Percentiles rank a stretch among this genome's conserved stretches.
Conservation (phyloP, 1,140 invertebrate species). For the Pseudoatta argentina region DNA sequence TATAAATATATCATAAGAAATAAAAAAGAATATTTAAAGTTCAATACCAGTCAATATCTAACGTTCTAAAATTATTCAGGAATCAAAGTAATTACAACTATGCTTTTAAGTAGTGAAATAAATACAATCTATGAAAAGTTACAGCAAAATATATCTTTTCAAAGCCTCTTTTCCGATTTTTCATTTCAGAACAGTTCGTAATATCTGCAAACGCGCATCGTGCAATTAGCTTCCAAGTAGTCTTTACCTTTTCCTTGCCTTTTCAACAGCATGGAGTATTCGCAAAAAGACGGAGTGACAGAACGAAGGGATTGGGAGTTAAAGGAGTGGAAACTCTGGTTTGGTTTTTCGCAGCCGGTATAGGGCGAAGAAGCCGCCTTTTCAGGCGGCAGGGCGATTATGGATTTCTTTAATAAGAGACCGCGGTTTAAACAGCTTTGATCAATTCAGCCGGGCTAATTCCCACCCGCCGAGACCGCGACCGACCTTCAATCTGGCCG, state of each 20-base stretch:
- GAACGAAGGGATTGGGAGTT: constrained; percentile 36
- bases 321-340: constrained; percentile 53
- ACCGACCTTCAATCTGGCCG: constrained; percentile 66
- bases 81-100: background rate
- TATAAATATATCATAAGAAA: background rate
- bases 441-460: constrained; percentile 83
- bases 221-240: constrained; percentile 61
- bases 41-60: background rate
- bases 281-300: constrained; percentile 20
- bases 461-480: constrained; percentile 81
- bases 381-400: constrained; percentile 81
- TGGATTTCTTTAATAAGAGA: constrained; percentile 85
- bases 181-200: background rate
- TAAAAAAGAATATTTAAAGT: background rate
- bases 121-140: constrained; percentile 2
- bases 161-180: background rate
- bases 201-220: constrained; percentile 21
- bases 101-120: background rate
- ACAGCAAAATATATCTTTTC: background rate
- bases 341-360: constrained; percentile 72
- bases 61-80: background rate
- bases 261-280: constrained; percentile 5
- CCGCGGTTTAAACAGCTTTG: constrained; percentile 84
- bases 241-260: constrained; percentile 20
- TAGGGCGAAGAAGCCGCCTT: constrained; percentile 48